These are phyloP conservation scores for Carterocephalus palaemon DNA, from an alignment of 2,888 invertebrate species.

Conservation along the genomic window DNA sequence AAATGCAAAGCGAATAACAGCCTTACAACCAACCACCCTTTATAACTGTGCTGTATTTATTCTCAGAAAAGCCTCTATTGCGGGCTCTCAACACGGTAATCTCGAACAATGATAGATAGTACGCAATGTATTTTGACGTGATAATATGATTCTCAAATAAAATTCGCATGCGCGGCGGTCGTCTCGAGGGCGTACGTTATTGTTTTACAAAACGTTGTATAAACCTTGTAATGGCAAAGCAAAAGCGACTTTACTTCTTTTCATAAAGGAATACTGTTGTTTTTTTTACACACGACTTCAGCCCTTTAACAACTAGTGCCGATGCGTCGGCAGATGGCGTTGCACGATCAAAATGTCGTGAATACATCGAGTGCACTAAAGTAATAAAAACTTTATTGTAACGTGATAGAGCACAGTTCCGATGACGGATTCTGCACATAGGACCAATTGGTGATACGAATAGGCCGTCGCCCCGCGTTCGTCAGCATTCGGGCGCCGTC, in stretches of 20 bases:
- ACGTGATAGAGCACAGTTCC: background rate
- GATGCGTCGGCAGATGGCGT: conserved; percentile 7
- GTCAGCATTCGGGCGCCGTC: conserved; percentile 67
- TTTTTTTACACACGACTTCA: background rate
- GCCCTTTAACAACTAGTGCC: background rate
- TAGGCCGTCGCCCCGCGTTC: conserved; percentile 36
- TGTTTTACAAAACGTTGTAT: conserved; percentile 33
- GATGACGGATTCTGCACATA: background rate
- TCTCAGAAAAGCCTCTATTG: conserved; percentile 40
- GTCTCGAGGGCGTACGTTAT: conserved; percentile 61
- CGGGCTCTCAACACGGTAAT: conserved; percentile 22
- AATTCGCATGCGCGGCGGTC: conserved; percentile 68
- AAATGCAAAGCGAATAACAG: conserved; percentile 60
- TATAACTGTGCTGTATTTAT: conserved; percentile 28
- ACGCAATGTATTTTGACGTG: conserved; percentile 11
- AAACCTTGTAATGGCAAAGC: background rate
- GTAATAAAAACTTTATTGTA: background rate
- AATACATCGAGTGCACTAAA: background rate
- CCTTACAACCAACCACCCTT: conserved; percentile 51
- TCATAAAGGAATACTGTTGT: background rate
- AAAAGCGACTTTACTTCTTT: conserved; percentile 4
- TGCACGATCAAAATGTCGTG: background rate
- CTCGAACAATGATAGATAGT: conserved; percentile 10
- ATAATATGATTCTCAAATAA: conserved; percentile 28
- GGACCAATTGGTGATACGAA: background rate